phyloP scores from a whole-genome alignment of 1,140 invertebrate genomes.

The Lepidurus couesii region DNA sequence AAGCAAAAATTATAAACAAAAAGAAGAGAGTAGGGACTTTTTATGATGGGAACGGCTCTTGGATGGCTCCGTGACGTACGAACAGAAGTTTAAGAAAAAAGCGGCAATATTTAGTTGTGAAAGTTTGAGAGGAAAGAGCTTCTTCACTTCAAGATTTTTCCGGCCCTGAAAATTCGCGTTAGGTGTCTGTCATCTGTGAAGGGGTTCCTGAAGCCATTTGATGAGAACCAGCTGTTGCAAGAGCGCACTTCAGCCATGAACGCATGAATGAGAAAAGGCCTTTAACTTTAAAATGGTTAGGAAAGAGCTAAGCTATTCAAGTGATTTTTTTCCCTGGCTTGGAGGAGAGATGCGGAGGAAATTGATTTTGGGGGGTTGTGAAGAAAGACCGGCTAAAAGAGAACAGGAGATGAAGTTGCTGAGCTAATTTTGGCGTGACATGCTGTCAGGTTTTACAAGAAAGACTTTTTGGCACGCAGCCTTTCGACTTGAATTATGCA shows the following conservation, averaged over 20 bases:
- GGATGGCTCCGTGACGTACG: no score
- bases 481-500: neutral
- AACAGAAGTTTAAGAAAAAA: neutral
- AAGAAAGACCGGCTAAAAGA: neutral
- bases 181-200: constrained; percentile 17
- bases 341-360: neutral
- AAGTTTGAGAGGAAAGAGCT: neutral
- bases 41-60: no score
- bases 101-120: neutral
- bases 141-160: neutral
- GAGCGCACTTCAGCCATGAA: neutral
- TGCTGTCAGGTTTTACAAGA: constrained; percentile 15
- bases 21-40: no score
- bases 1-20: no score
- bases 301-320: neutral
- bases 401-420: constrained; percentile 14
- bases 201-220: neutral
- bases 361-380: neutral
- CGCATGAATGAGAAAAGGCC: neutral
- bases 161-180: neutral
- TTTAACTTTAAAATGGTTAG: neutral
- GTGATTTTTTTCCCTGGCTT: neutral
- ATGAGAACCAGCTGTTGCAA: constrained; percentile 4
- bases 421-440: constrained; percentile 19
- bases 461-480: neutral